Evolutionary conservation across 2,888 invertebrate genomes (phyloP).

Genomic region (Agrenia bidenticulata): DNA sequence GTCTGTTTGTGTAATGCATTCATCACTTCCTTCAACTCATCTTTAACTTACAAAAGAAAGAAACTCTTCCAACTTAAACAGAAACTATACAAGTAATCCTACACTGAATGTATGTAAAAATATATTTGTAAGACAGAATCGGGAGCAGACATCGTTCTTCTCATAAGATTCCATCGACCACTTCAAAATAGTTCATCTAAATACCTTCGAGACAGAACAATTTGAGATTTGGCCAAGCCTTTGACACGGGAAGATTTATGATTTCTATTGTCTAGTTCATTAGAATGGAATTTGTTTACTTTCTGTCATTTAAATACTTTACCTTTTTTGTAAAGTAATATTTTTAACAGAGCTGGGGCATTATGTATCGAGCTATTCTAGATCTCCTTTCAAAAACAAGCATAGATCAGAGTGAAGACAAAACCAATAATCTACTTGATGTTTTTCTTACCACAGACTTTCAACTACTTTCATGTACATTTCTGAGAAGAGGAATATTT

Average conservation of each 20-base stretch:
- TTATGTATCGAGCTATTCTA: background rate
- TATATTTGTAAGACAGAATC: too few species aligned
- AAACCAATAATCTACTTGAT: background rate
- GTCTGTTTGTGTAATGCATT: background rate
- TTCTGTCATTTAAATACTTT: constrained; percentile 13
- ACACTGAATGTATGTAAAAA: background rate
- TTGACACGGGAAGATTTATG: constrained; percentile 21
- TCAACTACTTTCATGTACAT: background rate
- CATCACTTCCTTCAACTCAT: background rate
- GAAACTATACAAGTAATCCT: background rate
- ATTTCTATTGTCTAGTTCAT: constrained; percentile 22
- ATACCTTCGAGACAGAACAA: constrained; percentile 12
- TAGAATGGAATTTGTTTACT: constrained; percentile 24
- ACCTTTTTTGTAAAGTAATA: constrained; percentile 3
- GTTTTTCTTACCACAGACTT: background rate
- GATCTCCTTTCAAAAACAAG: background rate
- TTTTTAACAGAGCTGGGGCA: constrained; percentile 5
- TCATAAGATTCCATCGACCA: background rate
- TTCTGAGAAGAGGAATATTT: background rate
- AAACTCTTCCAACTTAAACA: too few species aligned
- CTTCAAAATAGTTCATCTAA: background rate
- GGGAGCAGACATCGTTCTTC: background rate
- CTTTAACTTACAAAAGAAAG: background rate
- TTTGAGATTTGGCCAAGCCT: constrained; percentile 11
- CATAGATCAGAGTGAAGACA: background rate